Evolutionary conservation across 2,888 invertebrate species (phyloP).

Genomic region (Agonopterix subpropinquella): DNA sequence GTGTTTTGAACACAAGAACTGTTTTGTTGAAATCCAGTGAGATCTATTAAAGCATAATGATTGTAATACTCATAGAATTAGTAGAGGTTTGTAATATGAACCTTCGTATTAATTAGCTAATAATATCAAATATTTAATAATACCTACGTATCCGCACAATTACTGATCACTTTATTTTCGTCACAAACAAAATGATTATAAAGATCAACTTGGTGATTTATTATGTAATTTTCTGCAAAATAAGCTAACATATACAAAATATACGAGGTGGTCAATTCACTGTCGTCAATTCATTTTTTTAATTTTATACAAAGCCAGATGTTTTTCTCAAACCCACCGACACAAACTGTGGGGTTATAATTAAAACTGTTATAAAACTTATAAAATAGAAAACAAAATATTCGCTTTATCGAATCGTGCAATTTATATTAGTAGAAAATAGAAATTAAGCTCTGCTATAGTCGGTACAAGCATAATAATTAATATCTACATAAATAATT

Average conservation of each 20-base stretch:
- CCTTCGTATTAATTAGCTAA: constrained; percentile 14
- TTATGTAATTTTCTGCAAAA: too few species aligned
- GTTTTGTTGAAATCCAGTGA: constrained; percentile 57
- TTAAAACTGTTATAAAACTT: constrained; percentile 22
- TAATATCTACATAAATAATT: constrained; percentile 33
- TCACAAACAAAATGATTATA: too few species aligned
- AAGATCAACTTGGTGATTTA: too few species aligned
- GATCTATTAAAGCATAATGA: constrained; percentile 48
- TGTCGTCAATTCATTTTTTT: constrained; percentile 10
- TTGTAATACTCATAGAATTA: constrained; percentile 65
- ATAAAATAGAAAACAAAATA: constrained; percentile 24
- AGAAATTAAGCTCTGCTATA: constrained; percentile 35
- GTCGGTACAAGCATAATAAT: constrained; percentile 40
- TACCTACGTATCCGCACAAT: background rate
- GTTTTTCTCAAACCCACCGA: constrained; percentile 27
- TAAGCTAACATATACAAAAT: too few species aligned
- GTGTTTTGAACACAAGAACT: constrained; percentile 68
- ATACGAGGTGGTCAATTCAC: constrained; percentile 14
- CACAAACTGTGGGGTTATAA: constrained; percentile 25
- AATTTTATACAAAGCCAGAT: constrained; percentile 9
- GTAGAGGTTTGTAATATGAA: constrained; percentile 31
- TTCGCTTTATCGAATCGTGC: constrained; percentile 73
- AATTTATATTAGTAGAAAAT: constrained; percentile 66
- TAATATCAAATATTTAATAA: constrained; percentile 1
- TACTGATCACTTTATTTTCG: too few species aligned